phyloP scores from a whole-genome alignment of 1,140 invertebrate species.

The Aleiodes sp. region DNA sequence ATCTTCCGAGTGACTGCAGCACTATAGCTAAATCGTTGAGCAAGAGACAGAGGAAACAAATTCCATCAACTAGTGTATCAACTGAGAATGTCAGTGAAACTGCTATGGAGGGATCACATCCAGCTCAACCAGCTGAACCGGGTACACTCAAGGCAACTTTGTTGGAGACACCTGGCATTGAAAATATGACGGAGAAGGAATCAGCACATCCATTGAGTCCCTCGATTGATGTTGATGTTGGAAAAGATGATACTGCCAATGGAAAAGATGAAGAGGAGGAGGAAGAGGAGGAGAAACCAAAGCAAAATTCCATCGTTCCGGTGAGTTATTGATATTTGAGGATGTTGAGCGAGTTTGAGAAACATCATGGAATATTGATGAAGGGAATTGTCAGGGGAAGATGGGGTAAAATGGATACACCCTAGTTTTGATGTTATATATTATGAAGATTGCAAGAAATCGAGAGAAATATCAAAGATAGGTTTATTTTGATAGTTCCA shows the following conservation, averaged over 20 bases:
- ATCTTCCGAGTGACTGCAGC: slow-evolving; percentile 91
- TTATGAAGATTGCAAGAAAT: no score
- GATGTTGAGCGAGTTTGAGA: neutral
- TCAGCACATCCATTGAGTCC: slow-evolving; percentile 79
- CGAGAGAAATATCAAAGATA: no score
- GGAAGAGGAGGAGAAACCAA: slow-evolving; percentile 37
- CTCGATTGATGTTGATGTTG: slow-evolving; percentile 48
- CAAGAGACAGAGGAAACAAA: slow-evolving; percentile 70
- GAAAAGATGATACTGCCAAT: slow-evolving; percentile 41
- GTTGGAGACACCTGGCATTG: slow-evolving; percentile 87
- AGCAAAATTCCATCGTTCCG: slow-evolving; percentile 51
- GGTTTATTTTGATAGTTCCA: no score
- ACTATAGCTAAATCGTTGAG: slow-evolving; percentile 88
- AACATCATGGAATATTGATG: no score
- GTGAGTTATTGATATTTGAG: slow-evolving; percentile 43
- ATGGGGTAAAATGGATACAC: no score
- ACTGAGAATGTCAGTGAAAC: slow-evolving; percentile 68
- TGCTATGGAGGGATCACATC: slow-evolving; percentile 85
- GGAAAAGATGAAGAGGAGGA: slow-evolving; percentile 35
- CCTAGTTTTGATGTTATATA: no score
- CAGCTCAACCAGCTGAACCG: slow-evolving; percentile 88
- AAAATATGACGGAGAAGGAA: slow-evolving; percentile 95
- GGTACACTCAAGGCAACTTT: slow-evolving; percentile 90
- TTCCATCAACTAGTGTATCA: slow-evolving; percentile 56
- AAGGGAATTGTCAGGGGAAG: no score